Percentiles rank a stretch among this genome's conserved stretches.
Conservation (phyloP, 2,797 vertebrate species). For the Pachyuromys duprasi region DNA sequence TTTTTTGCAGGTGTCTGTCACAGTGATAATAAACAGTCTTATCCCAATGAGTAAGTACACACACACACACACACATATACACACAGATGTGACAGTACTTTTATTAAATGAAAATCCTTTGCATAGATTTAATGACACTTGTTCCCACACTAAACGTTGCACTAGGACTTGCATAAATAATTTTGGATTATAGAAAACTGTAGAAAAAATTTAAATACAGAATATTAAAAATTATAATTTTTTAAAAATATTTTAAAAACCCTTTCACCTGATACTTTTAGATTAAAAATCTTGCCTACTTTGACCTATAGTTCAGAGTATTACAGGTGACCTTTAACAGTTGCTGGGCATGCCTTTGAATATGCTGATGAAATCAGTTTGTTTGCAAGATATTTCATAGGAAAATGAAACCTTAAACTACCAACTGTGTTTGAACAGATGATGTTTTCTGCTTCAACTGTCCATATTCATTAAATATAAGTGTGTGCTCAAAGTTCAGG, state of each 20-base stretch:
- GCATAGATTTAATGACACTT: not conserved
- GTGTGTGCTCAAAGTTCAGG: slow-evolving; percentile 87
- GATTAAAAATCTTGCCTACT: slow-evolving; percentile 75
- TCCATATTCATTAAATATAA: slow-evolving; percentile 87
- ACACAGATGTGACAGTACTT: too few species aligned
- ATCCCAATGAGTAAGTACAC: not conserved
- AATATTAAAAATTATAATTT: slow-evolving; percentile 20
- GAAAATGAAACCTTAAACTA: slow-evolving; percentile 89
- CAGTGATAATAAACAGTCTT: not conserved
- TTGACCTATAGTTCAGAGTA: slow-evolving; percentile 79
- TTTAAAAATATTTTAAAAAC: slow-evolving; percentile 16
- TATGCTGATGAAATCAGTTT: slow-evolving; percentile 92
- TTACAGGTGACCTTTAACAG: slow-evolving; percentile 86
- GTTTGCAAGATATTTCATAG: slow-evolving; percentile 85
- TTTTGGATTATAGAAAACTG: slow-evolving; percentile 41
- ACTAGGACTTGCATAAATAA: not conserved
- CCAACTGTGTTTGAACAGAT: slow-evolving; percentile 85
- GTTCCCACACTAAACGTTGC: slow-evolving; percentile 29
- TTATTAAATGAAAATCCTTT: slow-evolving; percentile 32
- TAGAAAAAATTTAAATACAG: slow-evolving; percentile 26
- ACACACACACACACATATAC: too few species aligned
- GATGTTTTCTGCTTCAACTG: slow-evolving; percentile 86
- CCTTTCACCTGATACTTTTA: slow-evolving; percentile 44
- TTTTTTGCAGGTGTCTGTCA: not conserved
- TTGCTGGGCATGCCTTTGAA: slow-evolving; percentile 83